Conservation (phyloP, 64 coral and sea anemone species). For the Actinia equina region DNA sequence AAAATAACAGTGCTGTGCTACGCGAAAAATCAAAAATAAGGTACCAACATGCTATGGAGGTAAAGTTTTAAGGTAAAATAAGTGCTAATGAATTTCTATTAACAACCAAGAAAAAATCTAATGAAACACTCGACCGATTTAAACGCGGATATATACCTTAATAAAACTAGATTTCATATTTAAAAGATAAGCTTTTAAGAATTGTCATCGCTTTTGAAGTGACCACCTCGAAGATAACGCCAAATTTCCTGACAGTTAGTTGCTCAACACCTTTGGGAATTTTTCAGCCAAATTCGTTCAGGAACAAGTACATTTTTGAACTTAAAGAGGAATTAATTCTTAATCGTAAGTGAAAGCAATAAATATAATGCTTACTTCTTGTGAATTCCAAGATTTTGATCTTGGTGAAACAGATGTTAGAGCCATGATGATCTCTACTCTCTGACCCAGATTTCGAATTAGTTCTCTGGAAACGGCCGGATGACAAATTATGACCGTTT, state of each 20-base stretch:
- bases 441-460: not conserved
- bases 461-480: not conserved
- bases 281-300: not conserved
- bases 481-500: not conserved
- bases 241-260: not conserved
- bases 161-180: constrained; percentile 19
- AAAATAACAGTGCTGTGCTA: not conserved
- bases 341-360: not conserved
- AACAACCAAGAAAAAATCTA: not conserved
- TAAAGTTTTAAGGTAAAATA: not conserved
- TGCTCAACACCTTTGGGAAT: not conserved
- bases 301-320: not conserved
- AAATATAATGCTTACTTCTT: not conserved
- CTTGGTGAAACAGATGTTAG: not conserved
- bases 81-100: not conserved
- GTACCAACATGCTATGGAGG: not conserved
- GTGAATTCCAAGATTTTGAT: not conserved
- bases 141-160: not conserved
- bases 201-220: not conserved
- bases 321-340: not conserved
- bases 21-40: not conserved
- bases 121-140: no score
- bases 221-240: constrained; percentile 4
- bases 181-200: constrained; percentile 25
- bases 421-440: not conserved